phyloP scores from a whole-genome alignment of 2,113 vertebrate species.

The Morphnarchus princeps region DNA sequence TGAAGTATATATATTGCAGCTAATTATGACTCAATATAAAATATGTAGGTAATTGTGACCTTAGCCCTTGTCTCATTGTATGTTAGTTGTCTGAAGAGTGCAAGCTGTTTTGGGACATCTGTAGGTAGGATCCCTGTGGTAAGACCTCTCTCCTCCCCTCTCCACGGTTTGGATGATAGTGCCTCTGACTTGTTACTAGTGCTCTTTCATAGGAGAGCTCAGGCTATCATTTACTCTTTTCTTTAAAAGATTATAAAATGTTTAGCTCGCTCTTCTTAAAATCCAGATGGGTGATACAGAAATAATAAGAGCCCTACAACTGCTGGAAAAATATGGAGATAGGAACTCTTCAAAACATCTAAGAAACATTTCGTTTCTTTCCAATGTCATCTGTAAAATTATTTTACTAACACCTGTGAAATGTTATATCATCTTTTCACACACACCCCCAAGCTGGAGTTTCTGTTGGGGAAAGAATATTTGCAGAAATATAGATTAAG shows the following conservation, averaged over 20 bases:
- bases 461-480: background rate
- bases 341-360: background rate
- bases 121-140: background rate
- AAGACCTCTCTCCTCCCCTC: background rate
- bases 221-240: background rate
- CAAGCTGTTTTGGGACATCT: background rate
- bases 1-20: slow-evolving; percentile 5
- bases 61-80: background rate
- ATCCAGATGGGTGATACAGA: background rate
- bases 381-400: background rate
- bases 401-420: background rate
- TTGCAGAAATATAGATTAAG: background rate
- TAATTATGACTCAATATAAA: slow-evolving; percentile 34
- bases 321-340: background rate
- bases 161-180: background rate
- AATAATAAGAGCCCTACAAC: background rate
- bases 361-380: background rate
- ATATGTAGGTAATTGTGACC: background rate
- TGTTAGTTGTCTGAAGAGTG: background rate
- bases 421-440: background rate
- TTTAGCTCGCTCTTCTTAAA: background rate
- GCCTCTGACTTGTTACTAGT: background rate
- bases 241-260: background rate
- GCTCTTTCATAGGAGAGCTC: background rate
- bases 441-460: background rate